Base-by-base conservation (phyloP, 2,797 vertebrate species). In the Macropodus opercularis region DNA sequence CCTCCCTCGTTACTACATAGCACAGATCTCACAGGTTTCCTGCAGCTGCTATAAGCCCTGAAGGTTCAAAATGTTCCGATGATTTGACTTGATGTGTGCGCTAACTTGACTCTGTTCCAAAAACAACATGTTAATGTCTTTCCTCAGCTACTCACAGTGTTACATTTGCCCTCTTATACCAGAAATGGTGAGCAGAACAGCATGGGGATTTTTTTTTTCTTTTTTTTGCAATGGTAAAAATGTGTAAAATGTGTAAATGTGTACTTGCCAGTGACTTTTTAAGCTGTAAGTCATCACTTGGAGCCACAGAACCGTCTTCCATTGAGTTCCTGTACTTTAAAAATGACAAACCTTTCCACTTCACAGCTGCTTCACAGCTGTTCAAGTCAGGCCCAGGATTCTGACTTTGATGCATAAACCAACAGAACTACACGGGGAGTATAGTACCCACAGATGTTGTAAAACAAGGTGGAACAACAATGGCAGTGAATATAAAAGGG, bases 341-440 rank as follows among this genome's bases (percentile, higher is more conserved):
- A 62, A 21, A 35, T 47, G 60, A 77, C 19, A 52, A 46, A 77
- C 53, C 67, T 6, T 41, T 58, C 63, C 32, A 15, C 52, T 63
- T 17, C 50, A 38, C 34, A 41, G 39, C 46, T 49, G 21, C 23
- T 50, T 60, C 39, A 58, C 51, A n/a, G n/a, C n/a, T n/a, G 47
- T 82, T 84, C 43, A 79, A 72, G 56, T 68, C 26, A 59, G 47
- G 36, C 2, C 18, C 43, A 29, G 49, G 50, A 39, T 64, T 8
- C 15, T 57, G 54, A 64, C 72, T 84, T 74, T 81, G 61, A 81
- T 80, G 58, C 52, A 84, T 80, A 76, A 74, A 79, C 58, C 69
- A 82, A n/a, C 39, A 61, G 60, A 27, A 32, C 63, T 51, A 59
- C 66, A 62, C 14, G 36, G 59, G 22, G 67, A 67, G 44, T 50